Evolutionary conservation across 2,797 vertebrate genomes (phyloP).

Genomic region (Leucoraja ocellata): DNA sequence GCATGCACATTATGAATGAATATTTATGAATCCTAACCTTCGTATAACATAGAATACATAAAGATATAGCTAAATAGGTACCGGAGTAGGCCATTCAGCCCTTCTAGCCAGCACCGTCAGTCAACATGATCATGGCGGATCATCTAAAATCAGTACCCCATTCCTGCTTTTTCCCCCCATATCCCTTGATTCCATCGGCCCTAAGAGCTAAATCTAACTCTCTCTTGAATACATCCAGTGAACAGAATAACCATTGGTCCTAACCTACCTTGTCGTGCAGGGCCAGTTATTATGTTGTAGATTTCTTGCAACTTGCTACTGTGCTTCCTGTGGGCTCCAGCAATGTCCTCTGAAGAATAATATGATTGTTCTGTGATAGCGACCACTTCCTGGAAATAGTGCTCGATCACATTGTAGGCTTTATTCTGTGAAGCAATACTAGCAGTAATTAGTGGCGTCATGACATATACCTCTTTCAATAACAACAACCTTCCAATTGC

Average conservation of each 20-base stretch:
- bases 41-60: no score
- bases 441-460: conserved; percentile 12
- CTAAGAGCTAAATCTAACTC: no score
- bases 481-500: not conserved
- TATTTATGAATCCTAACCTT: no score
- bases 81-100: no score
- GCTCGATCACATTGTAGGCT: conserved; percentile 57
- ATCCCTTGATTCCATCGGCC: no score
- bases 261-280: conserved; percentile 51
- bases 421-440: conserved; percentile 57
- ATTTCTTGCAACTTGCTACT: conserved; percentile 60
- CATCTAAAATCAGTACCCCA: no score
- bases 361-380: conserved; percentile 56
- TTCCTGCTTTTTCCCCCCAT: no score
- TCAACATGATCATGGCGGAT: no score
- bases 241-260: not conserved
- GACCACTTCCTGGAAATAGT: conserved; percentile 77
- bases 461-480: not conserved
- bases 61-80: no score
- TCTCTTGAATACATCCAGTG: no score
- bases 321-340: conserved; percentile 48
- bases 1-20: no score
- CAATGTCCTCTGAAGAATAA: conserved; percentile 48
- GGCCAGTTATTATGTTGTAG: conserved; percentile 59
- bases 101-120: no score